Base-by-base conservation (phyloP, 1,140 invertebrate genomes). In the Lasioglossum baleicum region DNA sequence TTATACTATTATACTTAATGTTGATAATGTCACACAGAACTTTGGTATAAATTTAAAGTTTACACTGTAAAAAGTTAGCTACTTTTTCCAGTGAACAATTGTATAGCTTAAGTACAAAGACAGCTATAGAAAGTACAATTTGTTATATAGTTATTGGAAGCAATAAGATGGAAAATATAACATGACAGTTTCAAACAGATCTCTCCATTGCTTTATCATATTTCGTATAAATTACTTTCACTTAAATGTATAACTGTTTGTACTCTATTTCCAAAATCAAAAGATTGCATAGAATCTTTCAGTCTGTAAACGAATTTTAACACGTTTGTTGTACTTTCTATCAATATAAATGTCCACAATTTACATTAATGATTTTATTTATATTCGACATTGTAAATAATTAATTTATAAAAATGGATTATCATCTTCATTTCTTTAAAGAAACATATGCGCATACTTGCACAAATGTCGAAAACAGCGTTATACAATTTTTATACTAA, bases 21-120 rank as follows among this genome's bases (percentile, higher is more conserved):
- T 40, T 82, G 70, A 82, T 65, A 73, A 31, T 72, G 53, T 70
- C 69, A 83, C 60, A 67, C 60, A 63, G 17, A 68, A 78, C 84
- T 86, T 86, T 87, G 78, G 84, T 87, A 75, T 61, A 72, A 42
- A 73, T 71, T 75, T 69, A n/a, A 75, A 64, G 51, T 77, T 72
- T 74, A 82, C 22, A 56, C 13, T 63, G 51, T 79, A 86, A 65
- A 31, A 82, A 76, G 61, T 26, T 77, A 72, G 48, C 58, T 61
- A 78, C 48, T 13, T 3, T 40, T 53, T 40, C 7, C 26, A 22
- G 13, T 78, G 22, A 63, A 70, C 20, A 61, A 72, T 82, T 56
- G 10, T 48, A 8, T 44, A 53, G 20, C 53, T 75, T 58, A 81
- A 56, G 51, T 42, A 71, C 51, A 75, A 80, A 80, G 77, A 67